Evolutionary conservation across 1,140 invertebrate species (phyloP).

Genomic region (Drosophila sp.): DNA sequence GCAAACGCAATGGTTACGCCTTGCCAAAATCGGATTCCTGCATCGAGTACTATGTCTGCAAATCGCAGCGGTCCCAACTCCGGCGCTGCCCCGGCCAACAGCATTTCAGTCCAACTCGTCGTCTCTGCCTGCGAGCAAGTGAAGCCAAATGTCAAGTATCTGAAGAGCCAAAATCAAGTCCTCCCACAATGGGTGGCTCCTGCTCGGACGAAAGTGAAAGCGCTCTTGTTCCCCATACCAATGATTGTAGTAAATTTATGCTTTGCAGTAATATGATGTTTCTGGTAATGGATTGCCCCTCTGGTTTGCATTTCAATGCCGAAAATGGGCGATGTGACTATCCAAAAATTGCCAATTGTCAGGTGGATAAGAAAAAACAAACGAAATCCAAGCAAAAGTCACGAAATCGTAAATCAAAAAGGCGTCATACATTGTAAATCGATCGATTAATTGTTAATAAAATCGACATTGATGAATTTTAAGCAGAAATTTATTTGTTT

Average conservation of each 20-base stretch:
- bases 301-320: slow-evolving; percentile 68
- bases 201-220: slow-evolving; percentile 60
- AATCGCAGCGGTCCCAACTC: slow-evolving; percentile 34
- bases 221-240: slow-evolving; percentile 48
- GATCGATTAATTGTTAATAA: slow-evolving; percentile 11
- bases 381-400: slow-evolving; percentile 32
- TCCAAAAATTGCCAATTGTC: slow-evolving; percentile 66
- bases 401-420: slow-evolving; percentile 24
- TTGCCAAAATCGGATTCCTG: slow-evolving; percentile 57
- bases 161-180: slow-evolving; percentile 16
- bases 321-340: slow-evolving; percentile 65
- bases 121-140: slow-evolving; percentile 47
- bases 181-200: slow-evolving; percentile 42
- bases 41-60: slow-evolving; percentile 66
- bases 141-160: slow-evolving; percentile 54
- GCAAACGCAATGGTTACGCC: slow-evolving; percentile 48
- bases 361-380: slow-evolving; percentile 27
- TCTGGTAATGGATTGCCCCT: slow-evolving; percentile 68
- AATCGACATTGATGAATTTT: slow-evolving; percentile 12
- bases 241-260: slow-evolving; percentile 68
- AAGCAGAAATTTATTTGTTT: background rate
- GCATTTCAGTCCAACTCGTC: slow-evolving; percentile 59
- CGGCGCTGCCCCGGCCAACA: slow-evolving; percentile 46
- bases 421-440: slow-evolving; percentile 14
- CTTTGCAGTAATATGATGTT: slow-evolving; percentile 66